phyloP scores from a whole-genome alignment of 2,797 vertebrate genomes.

The Falco berigora region DNA sequence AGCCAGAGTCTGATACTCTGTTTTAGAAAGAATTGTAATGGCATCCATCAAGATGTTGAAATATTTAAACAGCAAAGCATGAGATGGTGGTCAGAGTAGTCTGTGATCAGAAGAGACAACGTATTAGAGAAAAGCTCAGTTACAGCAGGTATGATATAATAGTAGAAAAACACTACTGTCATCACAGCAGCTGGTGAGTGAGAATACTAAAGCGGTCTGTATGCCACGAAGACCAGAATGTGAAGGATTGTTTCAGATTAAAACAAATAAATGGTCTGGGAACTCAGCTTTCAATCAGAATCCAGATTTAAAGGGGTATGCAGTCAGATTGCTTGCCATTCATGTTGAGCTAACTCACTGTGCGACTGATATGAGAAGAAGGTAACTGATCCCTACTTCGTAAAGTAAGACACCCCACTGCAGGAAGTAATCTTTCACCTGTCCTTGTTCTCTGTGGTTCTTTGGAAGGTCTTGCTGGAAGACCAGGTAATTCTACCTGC shows the following conservation, averaged over 20 bases:
- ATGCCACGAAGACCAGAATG: not conserved
- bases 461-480: slow-evolving; percentile 38
- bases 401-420: not conserved
- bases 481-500: slow-evolving; percentile 44
- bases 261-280: not conserved
- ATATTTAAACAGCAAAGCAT: not conserved
- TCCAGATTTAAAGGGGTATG: slow-evolving; percentile 28
- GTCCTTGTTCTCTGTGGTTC: slow-evolving; percentile 1
- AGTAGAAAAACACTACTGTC: not conserved
- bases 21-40: not conserved
- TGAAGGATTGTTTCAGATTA: not conserved
- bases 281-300: slow-evolving; percentile 44
- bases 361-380: slow-evolving; percentile 16
- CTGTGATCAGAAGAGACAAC: not conserved
- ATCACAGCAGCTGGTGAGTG: not conserved
- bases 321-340: slow-evolving; percentile 22
- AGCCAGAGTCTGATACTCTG: not conserved
- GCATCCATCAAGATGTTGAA: not conserved
- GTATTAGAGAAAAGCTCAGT: not conserved
- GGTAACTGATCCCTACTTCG: not conserved
- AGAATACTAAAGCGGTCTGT: not conserved
- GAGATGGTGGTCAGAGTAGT: not conserved
- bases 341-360: not conserved
- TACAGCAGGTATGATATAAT: not conserved
- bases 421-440: slow-evolving; percentile 49